A percentile compares a stretch with the other conserved stretches of the same genome.
Evolutionary conservation across 1,140 invertebrate genomes (phyloP).

Genomic region (Hylaeus anthracinus): DNA sequence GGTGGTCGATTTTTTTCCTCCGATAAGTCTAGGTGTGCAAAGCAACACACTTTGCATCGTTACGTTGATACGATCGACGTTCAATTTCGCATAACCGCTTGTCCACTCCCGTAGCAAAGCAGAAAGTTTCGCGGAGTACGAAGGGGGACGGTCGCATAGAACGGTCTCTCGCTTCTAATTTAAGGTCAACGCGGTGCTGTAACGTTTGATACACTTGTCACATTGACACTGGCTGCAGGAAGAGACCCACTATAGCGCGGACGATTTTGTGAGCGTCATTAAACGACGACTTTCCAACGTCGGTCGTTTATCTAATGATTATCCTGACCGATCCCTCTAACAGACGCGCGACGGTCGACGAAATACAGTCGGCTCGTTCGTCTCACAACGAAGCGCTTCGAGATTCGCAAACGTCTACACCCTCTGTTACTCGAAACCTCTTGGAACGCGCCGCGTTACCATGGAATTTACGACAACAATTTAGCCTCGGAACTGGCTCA

Average conservation of each 20-base stretch:
- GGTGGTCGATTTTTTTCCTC: too few species aligned
- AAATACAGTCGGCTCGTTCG: constrained; percentile 21
- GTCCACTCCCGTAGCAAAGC: not conserved
- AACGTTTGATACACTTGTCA: constrained; percentile 56
- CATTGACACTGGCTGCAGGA: constrained; percentile 67
- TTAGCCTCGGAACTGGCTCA: not conserved
- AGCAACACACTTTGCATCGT: too few species aligned
- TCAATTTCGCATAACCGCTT: not conserved
- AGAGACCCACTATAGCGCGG: constrained; percentile 61
- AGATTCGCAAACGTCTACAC: not conserved
- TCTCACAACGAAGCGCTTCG: constrained; percentile 23
- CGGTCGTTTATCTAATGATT: constrained; percentile 61
- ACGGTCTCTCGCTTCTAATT: constrained; percentile 50
- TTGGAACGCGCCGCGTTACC: not conserved
- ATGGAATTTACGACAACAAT: constrained; percentile 29
- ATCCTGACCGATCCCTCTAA: constrained; percentile 33
- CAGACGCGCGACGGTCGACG: constrained; percentile 4
- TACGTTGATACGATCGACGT: not conserved
- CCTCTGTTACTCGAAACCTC: not conserved
- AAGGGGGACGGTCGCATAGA: constrained; percentile 6
- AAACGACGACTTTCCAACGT: constrained; percentile 61
- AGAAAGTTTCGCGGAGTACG: constrained; percentile 20
- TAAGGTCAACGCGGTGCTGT: constrained; percentile 67
- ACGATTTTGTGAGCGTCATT: constrained; percentile 57
- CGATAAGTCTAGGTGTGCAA: too few species aligned